Conservation (phyloP, 53 echinoderm and acorn worm species). For the Astropecten irregularis region DNA sequence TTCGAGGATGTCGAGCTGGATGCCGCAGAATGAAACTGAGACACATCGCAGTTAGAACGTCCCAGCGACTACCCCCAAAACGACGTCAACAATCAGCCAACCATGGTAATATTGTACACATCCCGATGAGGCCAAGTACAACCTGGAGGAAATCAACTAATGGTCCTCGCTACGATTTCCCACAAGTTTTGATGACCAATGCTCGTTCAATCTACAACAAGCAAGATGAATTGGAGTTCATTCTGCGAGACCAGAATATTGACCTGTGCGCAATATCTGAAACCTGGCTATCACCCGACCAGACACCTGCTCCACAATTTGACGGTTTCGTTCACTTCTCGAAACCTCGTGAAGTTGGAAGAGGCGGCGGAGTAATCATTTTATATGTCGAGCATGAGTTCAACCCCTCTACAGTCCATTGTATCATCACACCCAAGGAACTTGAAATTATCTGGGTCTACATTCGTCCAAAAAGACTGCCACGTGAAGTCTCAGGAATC, state of each 20-base stretch:
- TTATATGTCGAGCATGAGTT: constrained; percentile 4
- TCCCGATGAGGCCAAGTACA: neutral
- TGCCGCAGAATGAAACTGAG: too few species aligned
- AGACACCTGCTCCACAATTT: neutral
- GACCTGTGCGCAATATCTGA: constrained; percentile 5
- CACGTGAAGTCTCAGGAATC: constrained; percentile 2
- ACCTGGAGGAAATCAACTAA: neutral
- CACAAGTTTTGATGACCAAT: neutral
- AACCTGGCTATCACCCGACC: neutral
- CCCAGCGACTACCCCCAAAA: neutral
- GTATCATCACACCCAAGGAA: neutral
- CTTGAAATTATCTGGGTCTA: neutral
- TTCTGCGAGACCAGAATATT: neutral
- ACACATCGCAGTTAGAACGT: too few species aligned
- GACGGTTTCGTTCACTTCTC: neutral
- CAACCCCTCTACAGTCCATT: neutral
- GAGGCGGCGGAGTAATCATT: neutral
- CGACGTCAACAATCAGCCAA: neutral
- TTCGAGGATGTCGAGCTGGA: too few species aligned
- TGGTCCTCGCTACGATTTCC: neutral
- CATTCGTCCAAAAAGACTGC: neutral
- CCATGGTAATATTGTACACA: neutral
- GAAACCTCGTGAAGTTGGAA: neutral
- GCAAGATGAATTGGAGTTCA: neutral
- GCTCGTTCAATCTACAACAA: constrained; percentile 5